Percentiles rank a stretch among this genome's conserved stretches.
Evolutionary conservation across 2,888 invertebrate species (phyloP).

Genomic region (Saturnia pavonia): DNA sequence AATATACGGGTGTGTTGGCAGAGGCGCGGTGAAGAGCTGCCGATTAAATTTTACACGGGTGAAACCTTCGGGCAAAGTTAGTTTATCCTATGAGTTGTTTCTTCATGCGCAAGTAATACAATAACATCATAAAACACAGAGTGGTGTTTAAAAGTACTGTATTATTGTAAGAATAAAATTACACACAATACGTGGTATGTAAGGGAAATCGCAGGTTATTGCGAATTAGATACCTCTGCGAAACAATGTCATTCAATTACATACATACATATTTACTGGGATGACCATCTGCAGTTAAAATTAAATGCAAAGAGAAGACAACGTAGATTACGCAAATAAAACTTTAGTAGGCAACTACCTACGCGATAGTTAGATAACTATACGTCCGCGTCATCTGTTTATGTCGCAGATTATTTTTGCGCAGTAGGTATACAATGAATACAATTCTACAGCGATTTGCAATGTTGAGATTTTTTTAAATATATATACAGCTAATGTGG

Average conservation of each 20-base stretch:
- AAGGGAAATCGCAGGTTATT: background rate
- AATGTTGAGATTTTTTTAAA: too few species aligned
- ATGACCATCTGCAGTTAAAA: background rate
- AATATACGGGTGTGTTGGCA: too few species aligned
- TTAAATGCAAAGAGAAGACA: background rate
- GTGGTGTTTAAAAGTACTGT: background rate
- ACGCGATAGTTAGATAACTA: background rate
- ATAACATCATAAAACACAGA: background rate
- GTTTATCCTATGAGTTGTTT: background rate
- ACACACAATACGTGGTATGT: background rate
- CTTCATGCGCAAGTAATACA: background rate
- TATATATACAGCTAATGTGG: too few species aligned
- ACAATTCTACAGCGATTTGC: too few species aligned
- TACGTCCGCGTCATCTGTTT: background rate
- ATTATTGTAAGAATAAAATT: background rate
- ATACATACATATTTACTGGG: background rate
- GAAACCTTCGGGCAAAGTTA: too few species aligned
- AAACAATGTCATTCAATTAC: background rate
- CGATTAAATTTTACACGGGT: too few species aligned
- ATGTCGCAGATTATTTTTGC: background rate
- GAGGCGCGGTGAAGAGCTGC: too few species aligned
- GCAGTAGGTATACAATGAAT: too few species aligned
- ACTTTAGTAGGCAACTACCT: background rate
- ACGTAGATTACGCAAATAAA: background rate
- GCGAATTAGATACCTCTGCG: background rate